phyloP scores from a whole-genome alignment of 2,888 invertebrate species.

The Dione juno region DNA sequence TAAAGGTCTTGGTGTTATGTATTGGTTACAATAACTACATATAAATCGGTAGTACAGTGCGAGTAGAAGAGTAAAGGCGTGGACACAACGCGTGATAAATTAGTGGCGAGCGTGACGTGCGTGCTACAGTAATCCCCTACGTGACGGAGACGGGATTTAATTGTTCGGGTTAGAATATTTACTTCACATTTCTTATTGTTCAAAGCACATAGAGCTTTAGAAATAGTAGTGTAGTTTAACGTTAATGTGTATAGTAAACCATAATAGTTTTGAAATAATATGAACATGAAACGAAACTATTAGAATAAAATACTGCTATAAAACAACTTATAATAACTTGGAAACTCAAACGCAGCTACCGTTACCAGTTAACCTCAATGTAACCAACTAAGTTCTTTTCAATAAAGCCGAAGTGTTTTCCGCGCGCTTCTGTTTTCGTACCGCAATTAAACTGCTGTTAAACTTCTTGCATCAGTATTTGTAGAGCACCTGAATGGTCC shows the following conservation, averaged over 20 bases:
- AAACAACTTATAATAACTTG: slow-evolving; percentile 62
- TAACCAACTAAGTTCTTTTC: slow-evolving; percentile 74
- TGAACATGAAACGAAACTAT: not conserved
- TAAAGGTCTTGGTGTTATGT: too few relatives aligned
- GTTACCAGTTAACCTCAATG: slow-evolving; percentile 52
- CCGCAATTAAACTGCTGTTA: slow-evolving; percentile 83
- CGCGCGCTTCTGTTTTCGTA: slow-evolving; percentile 79
- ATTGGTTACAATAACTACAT: slow-evolving; percentile 44
- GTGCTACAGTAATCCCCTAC: slow-evolving; percentile 63
- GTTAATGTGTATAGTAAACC: not conserved
- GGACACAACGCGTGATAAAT: slow-evolving; percentile 62
- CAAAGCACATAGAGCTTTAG: not conserved
- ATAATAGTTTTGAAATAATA: not conserved
- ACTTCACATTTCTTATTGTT: slow-evolving; percentile 29
- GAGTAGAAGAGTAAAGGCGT: slow-evolving; percentile 70
- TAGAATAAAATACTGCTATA: slow-evolving; percentile 45
- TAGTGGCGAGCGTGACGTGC: slow-evolving; percentile 59
- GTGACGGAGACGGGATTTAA: slow-evolving; percentile 52
- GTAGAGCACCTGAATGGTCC: slow-evolving; percentile 79
- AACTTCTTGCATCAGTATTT: slow-evolving; percentile 82
- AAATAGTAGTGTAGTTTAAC: not conserved
- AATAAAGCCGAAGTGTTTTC: slow-evolving; percentile 76
- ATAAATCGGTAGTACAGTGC: slow-evolving; percentile 67
- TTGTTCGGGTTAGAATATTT: slow-evolving; percentile 38
- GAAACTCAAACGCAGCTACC: slow-evolving; percentile 51